These are phyloP conservation scores for Choreutis nemorana DNA, from an alignment of 2,888 invertebrate species.

Conservation along the genomic window DNA sequence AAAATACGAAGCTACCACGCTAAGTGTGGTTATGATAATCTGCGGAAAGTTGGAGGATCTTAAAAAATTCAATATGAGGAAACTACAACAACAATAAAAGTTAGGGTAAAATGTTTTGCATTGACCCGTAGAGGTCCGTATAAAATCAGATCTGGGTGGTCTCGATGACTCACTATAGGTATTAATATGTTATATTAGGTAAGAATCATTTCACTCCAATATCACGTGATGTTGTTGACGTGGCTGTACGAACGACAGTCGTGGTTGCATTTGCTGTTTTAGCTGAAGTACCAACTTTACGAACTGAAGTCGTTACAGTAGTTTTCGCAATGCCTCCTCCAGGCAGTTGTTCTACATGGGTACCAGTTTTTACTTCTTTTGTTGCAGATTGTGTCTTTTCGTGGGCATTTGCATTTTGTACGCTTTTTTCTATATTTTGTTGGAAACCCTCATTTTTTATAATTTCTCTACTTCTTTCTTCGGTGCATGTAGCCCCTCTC, in stretches of 20 bases:
- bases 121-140: too few relatives aligned
- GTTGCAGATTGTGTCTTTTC: slow-evolving; percentile 36
- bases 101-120: slow-evolving; percentile 10
- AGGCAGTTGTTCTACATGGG: slow-evolving; percentile 42
- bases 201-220: slow-evolving; percentile 42
- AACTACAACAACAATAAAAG: too few relatives aligned
- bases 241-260: slow-evolving; percentile 38
- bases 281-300: slow-evolving; percentile 43
- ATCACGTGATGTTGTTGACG: slow-evolving; percentile 47
- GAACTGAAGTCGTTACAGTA: slow-evolving; percentile 49
- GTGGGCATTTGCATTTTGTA: slow-evolving; percentile 36
- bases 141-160: too few relatives aligned
- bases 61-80: too few relatives aligned
- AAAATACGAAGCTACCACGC: too few relatives aligned
- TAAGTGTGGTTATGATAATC: too few relatives aligned
- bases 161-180: not conserved
- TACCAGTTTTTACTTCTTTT: slow-evolving; percentile 43
- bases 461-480: slow-evolving; percentile 31
- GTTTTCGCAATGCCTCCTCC: slow-evolving; percentile 48
- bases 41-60: too few relatives aligned
- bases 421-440: slow-evolving; percentile 34
- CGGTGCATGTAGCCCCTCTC: slow-evolving; percentile 27
- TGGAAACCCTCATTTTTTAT: slow-evolving; percentile 38
- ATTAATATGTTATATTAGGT: not conserved
- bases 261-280: slow-evolving; percentile 41